phyloP scores from a whole-genome alignment of 2,113 vertebrate genomes.

The Nyctibius bracteatus region DNA sequence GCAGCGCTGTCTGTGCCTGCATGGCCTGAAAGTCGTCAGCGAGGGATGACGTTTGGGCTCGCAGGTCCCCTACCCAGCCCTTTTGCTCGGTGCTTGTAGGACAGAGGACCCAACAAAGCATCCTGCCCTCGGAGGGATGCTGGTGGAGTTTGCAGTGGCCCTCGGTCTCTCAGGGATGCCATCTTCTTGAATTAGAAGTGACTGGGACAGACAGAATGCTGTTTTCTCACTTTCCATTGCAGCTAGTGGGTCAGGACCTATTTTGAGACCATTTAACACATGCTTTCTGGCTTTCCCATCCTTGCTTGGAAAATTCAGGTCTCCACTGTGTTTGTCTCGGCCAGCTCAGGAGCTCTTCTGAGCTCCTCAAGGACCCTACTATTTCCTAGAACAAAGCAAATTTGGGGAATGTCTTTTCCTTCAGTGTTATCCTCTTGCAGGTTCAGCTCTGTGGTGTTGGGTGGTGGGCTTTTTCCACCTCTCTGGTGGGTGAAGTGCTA shows the following conservation, averaged over 20 bases:
- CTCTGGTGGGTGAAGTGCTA: background rate
- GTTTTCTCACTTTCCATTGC: background rate
- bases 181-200: background rate
- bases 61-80: background rate
- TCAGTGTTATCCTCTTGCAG: background rate
- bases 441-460: background rate
- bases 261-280: background rate
- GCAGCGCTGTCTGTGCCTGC: background rate
- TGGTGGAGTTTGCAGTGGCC: background rate
- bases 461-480: background rate
- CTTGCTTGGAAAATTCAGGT: background rate
- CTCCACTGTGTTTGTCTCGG: rapidly evolving
- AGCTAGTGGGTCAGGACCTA: background rate
- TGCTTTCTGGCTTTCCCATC: background rate
- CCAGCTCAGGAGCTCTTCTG: background rate
- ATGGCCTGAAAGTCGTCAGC: rapidly evolving
- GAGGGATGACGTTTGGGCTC: rapidly evolving
- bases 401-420: background rate
- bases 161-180: background rate
- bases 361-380: background rate
- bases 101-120: background rate
- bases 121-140: background rate
- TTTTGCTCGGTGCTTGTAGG: background rate
- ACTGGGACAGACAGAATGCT: background rate
- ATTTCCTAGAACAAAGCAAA: background rate